These are phyloP conservation scores for Mus spretus DNA, from an alignment of 2,797 vertebrate genomes.

Conservation along the genomic window DNA sequence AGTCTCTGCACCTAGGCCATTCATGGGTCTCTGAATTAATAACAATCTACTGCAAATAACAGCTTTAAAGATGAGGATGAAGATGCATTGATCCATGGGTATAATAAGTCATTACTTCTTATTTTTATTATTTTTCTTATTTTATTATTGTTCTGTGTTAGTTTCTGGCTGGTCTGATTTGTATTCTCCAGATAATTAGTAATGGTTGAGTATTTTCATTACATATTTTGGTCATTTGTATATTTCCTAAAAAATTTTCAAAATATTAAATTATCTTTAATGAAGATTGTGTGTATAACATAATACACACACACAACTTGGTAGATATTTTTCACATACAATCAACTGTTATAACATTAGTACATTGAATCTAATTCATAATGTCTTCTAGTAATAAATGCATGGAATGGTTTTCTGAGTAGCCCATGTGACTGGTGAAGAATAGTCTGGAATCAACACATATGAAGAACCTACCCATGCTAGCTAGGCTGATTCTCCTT, in stretches of 20 bases:
- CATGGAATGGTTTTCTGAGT: slow-evolving; percentile 61
- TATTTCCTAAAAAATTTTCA: background rate
- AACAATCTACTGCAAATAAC: too few species aligned
- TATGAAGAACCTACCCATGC: slow-evolving; percentile 58
- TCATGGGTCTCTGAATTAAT: background rate
- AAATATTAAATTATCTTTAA: background rate
- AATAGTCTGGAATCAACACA: slow-evolving; percentile 1
- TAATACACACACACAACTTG: background rate
- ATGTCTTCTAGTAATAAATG: slow-evolving; percentile 16
- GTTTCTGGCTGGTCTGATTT: background rate
- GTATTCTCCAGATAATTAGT: background rate
- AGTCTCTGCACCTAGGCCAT: background rate
- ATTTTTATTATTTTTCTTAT: background rate
- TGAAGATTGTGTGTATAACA: background rate
- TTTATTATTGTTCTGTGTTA: background rate
- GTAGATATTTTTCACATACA: slow-evolving; percentile 12
- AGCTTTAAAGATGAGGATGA: background rate
- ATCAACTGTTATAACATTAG: background rate
- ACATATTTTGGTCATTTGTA: background rate
- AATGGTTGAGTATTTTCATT: background rate
- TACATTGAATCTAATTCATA: slow-evolving; percentile 47
- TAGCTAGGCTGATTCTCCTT: slow-evolving; percentile 39
- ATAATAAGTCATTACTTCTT: background rate
- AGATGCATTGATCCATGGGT: background rate
- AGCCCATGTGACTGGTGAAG: background rate